Evolutionary conservation across 2,888 invertebrate species (phyloP).

Genomic region (Drosophila algonquin): DNA sequence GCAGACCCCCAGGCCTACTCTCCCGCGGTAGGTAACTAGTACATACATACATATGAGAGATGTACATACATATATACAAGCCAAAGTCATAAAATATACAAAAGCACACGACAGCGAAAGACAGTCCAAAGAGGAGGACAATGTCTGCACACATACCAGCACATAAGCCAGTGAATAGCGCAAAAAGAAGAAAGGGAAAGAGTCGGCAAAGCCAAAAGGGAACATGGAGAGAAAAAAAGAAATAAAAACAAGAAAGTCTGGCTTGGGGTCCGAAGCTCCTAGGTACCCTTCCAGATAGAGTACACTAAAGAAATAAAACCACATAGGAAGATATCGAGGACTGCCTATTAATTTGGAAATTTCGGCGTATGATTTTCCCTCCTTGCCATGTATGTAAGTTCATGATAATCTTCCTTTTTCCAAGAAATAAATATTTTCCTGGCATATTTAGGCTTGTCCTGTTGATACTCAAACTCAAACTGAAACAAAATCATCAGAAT

Average conservation of each 20-base stretch:
- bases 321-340: no score
- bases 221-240: slow-evolving; percentile 17
- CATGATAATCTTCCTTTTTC: no score
- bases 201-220: slow-evolving; percentile 1
- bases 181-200: slow-evolving; percentile 15
- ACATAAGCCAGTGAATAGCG: neutral
- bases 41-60: neutral
- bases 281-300: neutral
- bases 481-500: no score
- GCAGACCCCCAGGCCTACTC: slow-evolving; percentile 16
- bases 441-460: no score
- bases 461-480: no score
- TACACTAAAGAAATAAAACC: no score
- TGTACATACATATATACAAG: slow-evolving; percentile 6
- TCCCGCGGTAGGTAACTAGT: slow-evolving; percentile 2
- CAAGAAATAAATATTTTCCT: no score
- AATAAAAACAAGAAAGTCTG: slow-evolving; percentile 5
- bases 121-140: slow-evolving; percentile 17
- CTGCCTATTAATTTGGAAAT: no score
- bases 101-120: slow-evolving; percentile 17
- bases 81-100: slow-evolving; percentile 27
- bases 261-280: neutral
- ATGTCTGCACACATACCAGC: slow-evolving; percentile 1
- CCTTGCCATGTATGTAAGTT: no score
- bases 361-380: no score